Base-by-base conservation (phyloP, 2,888 invertebrate genomes). In the Saturnia pavonia region DNA sequence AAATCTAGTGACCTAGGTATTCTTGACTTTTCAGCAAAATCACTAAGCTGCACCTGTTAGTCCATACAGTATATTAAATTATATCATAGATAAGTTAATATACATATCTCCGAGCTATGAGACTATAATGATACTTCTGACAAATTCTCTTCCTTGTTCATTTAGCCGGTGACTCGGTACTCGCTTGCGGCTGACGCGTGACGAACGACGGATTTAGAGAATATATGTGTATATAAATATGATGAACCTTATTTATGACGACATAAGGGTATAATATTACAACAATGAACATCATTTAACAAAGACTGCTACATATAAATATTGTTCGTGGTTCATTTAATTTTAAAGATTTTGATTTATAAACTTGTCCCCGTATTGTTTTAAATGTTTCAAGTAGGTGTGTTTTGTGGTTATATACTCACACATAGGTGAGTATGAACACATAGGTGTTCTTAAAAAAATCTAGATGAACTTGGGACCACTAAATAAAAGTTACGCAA, bases 131-230 rank as follows among this genome's bases (percentile, higher is more conserved):
- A 4, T 70, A 72, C 76, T 73, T 76, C 77, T 81, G 79, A 87
- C 27, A 60, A 60, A 85, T 84, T 85, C 80, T 76, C 75, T 78
- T 80, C 79, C 77, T 76, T 84, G 84, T 84, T 83, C 81, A 84
- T 83, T 83, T 80, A 81, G 76, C 77, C 78, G 25, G 57, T 68
- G 74, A 34, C 54, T 69, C 34, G 51, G 51, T 25, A 48, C 67
- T 51, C 69, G 51, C 51, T 69, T 40, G 48, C 27, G 57, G 69
- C n/a, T 69, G 84, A 82, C 83, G 81, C 75, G 76, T 86, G 88
- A 90, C 79, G 81, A 79, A 90, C 89, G 81, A 76, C 72, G 73
- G 83, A 76, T 76, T 79, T 76, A 75, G 73, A 74, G 76, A 79
- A 83, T 83, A 85, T 84, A 87, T 85, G 74, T 78, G 74, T 60